Evolutionary conservation across 2,888 invertebrate genomes (phyloP), one percentile per base, ranked within the genome.

Genomic region (Aromia moschata): DNA sequence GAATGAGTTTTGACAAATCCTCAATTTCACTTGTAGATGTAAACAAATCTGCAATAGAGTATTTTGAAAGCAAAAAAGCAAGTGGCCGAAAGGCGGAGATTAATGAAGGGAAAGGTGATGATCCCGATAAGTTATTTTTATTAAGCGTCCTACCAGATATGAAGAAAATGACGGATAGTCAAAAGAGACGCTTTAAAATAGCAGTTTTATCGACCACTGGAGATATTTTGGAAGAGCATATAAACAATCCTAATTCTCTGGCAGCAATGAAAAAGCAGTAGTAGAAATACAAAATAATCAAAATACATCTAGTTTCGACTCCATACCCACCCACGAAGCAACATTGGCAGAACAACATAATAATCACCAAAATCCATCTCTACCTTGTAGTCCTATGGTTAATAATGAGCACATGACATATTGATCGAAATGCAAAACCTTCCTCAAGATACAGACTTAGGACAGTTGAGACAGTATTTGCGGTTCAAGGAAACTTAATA

Each of bases 131-230:
- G 74, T 81, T 82, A 56, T 85, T 85, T 73, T 84, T 85, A 45
- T 81, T 80, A 66, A 84, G 85, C 72, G 80, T 85, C 46, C 65
- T 85, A 33, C 84, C 85, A 7, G 85, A 85, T 67, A 82, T 85
- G 45, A 80, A 78, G 20, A 73, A 77, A 14, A 78, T 85, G 65
- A 81, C 81, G n/a, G 77, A 80, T 2, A 79, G 81, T 53, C 84
- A 85, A 61, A 84, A 84, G 55, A 77, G 84, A 9, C 83, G 81
- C 70, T 78, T 85, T 1, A 84, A 84, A 77, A 84, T 84, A 64
- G 83, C 83, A 4, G 78, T 84, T 53, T 73, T 85, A 30, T 47
- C 16, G 14, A 10, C 47, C 16, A 58, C 58, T 11, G 58, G 45
- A n/a, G 43, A 61, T 11, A 61, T 61, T 25, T 58, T 61, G 49